These are phyloP conservation scores for Condylura cristata DNA, from an alignment of 2,113 vertebrate genomes.

Conservation along the genomic window DNA sequence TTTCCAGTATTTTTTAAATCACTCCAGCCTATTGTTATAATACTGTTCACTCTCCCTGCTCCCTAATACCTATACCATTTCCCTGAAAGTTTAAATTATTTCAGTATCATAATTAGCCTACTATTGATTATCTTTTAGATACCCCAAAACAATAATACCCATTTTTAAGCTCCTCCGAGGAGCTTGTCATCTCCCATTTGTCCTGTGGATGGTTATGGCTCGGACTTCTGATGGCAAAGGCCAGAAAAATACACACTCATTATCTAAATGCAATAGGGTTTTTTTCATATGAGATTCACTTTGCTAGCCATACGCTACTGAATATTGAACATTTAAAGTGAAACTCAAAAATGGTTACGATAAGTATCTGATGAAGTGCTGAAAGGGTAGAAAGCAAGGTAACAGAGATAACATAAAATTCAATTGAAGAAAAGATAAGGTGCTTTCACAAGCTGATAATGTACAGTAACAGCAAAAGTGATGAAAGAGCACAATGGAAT, in stretches of 20 bases:
- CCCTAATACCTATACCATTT: neutral
- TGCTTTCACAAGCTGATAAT: neutral
- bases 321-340: constrained; percentile 56
- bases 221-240: neutral
- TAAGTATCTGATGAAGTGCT: constrained; percentile 12
- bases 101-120: neutral
- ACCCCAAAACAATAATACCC: neutral
- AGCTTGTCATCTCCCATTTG: neutral
- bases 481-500: neutral
- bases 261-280: neutral
- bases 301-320: constrained; percentile 37
- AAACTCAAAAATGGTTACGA: constrained; percentile 64
- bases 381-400: constrained; percentile 65
- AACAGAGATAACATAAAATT: constrained; percentile 61
- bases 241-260: neutral
- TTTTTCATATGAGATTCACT: constrained; percentile 39
- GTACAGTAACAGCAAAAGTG: neutral
- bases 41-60: neutral
- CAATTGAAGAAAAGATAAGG: constrained; percentile 66
- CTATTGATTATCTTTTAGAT: constrained; percentile 29
- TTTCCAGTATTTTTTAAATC: neutral
- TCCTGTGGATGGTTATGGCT: neutral
- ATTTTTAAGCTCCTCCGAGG: neutral
- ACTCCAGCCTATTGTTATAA: neutral
- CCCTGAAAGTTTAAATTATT: constrained; percentile 14